A percentile compares a stretch with the other conserved stretches of the same genome.
Evolutionary conservation across 2,888 invertebrate species (phyloP).

Genomic region (Hirtodrosophila histrioides): DNA sequence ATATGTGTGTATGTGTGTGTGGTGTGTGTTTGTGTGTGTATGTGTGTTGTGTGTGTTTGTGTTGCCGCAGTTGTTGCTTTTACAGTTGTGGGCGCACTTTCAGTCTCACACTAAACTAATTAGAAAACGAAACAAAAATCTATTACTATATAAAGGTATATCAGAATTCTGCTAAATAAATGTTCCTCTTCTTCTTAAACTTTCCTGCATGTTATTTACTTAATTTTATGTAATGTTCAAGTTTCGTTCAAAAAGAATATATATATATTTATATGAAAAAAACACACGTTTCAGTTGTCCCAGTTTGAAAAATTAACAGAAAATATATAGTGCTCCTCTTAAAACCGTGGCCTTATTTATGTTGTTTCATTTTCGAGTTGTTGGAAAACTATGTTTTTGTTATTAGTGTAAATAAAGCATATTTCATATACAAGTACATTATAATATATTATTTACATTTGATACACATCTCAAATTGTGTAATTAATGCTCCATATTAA

Average conservation of each 20-base stretch:
- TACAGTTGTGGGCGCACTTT: constrained; percentile 61
- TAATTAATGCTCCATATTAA: constrained; percentile 42
- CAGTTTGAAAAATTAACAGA: not conserved
- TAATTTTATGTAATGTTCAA: constrained; percentile 36
- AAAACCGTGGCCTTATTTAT: no score
- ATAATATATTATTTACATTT: constrained; percentile 49
- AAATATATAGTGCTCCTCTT: no score
- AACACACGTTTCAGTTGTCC: constrained; percentile 23
- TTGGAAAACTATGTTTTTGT: constrained; percentile 15
- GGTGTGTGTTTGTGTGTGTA: no score
- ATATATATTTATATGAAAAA: constrained; percentile 9
- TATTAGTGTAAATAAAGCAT: constrained; percentile 45
- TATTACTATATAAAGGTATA: constrained; percentile 10
- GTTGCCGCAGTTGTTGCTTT: constrained; percentile 23
- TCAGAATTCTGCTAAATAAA: constrained; percentile 37
- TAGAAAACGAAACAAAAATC: constrained; percentile 32
- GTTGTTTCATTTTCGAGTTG: constrained; percentile 22
- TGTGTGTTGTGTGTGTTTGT: constrained; percentile 11
- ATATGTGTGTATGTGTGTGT: constrained; percentile 13
- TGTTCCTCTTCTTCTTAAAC: constrained; percentile 10
- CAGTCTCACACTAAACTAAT: constrained; percentile 73
- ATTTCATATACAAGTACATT: constrained; percentile 57
- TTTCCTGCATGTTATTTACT: constrained; percentile 6
- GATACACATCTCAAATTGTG: constrained; percentile 54
- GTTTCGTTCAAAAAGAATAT: constrained; percentile 19